A percentile compares a stretch with the other conserved stretches of the same genome.
phyloP scores from a whole-genome alignment of 2,113 vertebrate genomes.

The Garra rufa region DNA sequence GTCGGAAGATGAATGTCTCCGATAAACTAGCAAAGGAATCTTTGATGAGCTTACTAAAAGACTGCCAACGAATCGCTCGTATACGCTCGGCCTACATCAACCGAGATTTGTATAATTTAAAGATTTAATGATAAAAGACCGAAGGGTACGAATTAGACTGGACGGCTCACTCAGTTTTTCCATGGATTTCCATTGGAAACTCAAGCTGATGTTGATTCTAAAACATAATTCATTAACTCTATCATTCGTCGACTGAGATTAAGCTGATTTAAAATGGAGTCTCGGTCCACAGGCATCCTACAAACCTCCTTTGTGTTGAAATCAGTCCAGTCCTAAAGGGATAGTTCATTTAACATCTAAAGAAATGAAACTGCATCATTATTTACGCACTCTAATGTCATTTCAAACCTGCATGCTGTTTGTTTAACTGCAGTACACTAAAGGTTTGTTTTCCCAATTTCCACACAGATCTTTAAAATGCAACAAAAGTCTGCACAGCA shows the following conservation, averaged over 20 bases:
- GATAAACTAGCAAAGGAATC: constrained; percentile 2
- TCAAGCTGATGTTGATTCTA: constrained; percentile 7
- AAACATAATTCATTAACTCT: background rate
- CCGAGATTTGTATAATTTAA: background rate
- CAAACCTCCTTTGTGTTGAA: constrained; percentile 13
- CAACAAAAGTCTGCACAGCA: background rate
- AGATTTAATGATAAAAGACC: constrained; percentile 4
- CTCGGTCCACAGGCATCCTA: background rate
- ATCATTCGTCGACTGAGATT: background rate
- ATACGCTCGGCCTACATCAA: background rate
- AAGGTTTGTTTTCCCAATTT: background rate
- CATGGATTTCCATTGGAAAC: background rate
- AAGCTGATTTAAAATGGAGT: constrained; percentile 14
- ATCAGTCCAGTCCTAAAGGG: background rate
- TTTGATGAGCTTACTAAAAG: constrained; percentile 13
- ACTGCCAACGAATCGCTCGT: background rate
- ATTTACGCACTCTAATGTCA: background rate
- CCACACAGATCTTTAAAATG: background rate
- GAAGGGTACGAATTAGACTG: background rate
- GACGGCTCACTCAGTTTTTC: background rate
- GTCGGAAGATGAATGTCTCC: background rate
- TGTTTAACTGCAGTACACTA: background rate
- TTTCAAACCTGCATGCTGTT: background rate
- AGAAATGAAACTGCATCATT: background rate
- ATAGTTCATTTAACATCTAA: background rate